Percentiles rank a stretch among this genome's conserved stretches.
These are phyloP conservation scores for Odontocolon sp. DNA, from an alignment of 2,888 invertebrate genomes.

Conservation along the genomic window DNA sequence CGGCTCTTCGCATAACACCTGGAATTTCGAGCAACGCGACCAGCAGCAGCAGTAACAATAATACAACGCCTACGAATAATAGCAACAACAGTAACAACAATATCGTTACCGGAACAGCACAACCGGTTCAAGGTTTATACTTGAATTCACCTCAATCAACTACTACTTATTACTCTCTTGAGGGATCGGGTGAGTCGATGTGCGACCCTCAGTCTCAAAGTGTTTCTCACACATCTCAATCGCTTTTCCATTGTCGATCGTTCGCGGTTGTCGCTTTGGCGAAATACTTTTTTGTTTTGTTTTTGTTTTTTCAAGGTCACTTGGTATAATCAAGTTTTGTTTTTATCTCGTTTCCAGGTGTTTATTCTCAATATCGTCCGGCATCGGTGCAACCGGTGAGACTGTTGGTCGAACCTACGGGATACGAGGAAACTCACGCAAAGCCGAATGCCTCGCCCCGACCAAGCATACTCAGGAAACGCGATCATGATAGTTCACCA, in stretches of 20 bases:
- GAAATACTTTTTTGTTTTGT: background rate
- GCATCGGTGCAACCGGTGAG: constrained; percentile 77
- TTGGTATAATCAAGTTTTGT: background rate
- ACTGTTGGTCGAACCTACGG: constrained; percentile 76
- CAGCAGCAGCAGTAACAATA: constrained; percentile 47
- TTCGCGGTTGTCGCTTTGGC: background rate
- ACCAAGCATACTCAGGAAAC: constrained; percentile 93
- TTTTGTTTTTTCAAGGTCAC: constrained; percentile 14
- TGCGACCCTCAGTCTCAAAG: no score
- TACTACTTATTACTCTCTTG: constrained; percentile 76
- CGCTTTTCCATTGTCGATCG: constrained; percentile 3
- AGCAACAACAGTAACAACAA: constrained; percentile 64
- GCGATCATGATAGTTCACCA: constrained; percentile 87
- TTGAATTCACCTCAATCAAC: constrained; percentile 73
- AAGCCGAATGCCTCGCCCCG: constrained; percentile 86
- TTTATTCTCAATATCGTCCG: constrained; percentile 77
- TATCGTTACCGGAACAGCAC: constrained; percentile 64
- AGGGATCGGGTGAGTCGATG: constrained; percentile 71
- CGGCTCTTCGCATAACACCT: constrained; percentile 61
- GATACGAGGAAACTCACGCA: constrained; percentile 76
- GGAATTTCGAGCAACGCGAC: constrained; percentile 44
- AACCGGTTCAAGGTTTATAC: constrained; percentile 74
- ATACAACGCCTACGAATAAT: constrained; percentile 40
- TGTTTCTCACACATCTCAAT: no score
- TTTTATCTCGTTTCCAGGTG: constrained; percentile 61